Percentiles rank a stretch among this genome's conserved stretches.
Conservation (phyloP, 2,113 vertebrate species). For the Nothoprocta perdicaria region DNA sequence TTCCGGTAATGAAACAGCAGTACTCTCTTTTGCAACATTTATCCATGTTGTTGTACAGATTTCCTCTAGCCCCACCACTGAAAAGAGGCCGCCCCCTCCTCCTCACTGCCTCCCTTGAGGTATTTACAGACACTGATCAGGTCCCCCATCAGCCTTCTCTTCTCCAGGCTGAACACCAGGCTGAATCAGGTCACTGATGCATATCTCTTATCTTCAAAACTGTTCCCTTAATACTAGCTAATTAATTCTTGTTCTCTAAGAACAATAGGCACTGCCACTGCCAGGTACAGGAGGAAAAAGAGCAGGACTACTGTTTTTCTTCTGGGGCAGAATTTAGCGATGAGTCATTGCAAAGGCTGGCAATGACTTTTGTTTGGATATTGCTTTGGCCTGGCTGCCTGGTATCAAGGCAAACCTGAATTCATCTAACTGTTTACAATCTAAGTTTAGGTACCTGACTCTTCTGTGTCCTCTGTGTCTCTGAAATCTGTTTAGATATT, state of each 20-base stretch:
- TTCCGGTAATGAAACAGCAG: neutral
- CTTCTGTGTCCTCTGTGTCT: neutral
- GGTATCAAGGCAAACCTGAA: no score
- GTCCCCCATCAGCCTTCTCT: no score
- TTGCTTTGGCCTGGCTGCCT: neutral
- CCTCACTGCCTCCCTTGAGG: no score
- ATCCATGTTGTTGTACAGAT: neutral
- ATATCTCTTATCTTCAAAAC: neutral
- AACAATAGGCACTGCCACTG: neutral
- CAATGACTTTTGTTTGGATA: neutral
- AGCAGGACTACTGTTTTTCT: neutral
- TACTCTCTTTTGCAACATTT: neutral
- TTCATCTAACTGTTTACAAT: neutral
- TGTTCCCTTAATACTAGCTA: neutral
- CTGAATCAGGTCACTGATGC: neutral
- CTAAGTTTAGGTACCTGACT: neutral
- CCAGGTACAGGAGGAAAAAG: fast-evolving
- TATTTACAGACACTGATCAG: no score
- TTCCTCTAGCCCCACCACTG: no score
- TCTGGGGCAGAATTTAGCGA: neutral
- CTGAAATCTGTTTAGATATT: no score
- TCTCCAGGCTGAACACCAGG: no score
- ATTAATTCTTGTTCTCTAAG: neutral
- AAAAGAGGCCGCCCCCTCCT: no score
- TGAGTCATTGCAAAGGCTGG: neutral